Evolutionary conservation across 2,888 invertebrate genomes (phyloP), one percentile per base, ranked within the genome.

Genomic region (Meiosimyza platycephala): DNA sequence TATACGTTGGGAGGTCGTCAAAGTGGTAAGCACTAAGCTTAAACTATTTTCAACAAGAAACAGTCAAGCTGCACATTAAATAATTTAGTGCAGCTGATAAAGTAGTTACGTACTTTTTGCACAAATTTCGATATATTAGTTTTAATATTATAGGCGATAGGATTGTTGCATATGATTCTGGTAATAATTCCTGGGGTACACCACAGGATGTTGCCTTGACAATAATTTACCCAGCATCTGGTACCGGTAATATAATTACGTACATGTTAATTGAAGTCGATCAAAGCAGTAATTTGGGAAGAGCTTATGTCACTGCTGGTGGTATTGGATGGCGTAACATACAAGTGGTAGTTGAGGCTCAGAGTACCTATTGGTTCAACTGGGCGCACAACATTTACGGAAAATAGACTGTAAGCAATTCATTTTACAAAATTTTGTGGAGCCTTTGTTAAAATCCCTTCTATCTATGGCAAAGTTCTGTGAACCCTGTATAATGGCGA

Each of bases 281-380:
- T 51, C 81, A 81, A 65, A 79, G 76, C 60, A 76, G 75, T 4
- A 74, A 74, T 33, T 6, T 72, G 16, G 79, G 81, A 15, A 22
- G 71, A 48, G 80, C 76, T 13, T 78, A 76, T 67, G 74, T 80
- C 3, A 50, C 68, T 11, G 13, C 74, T 1, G 81, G 82, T 40
- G 82, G 80, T 51, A 78, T 81, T 65, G 80, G 79, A 15, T 72
- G 76, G 11, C 75, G 78, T 1, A 33, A 7, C 11, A 78, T 81
- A 52, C 50, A 33, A 7, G 65, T 79, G 33, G 62, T 76, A n/a
- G 72, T 82, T 11, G 78, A 81, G 69, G 77, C 78, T 7, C 62
- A 66, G 22, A 72, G 68, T 11, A 78, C 79, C 0, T 54, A 60
- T 71, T 74, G 51, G 40, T 77, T 79, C 48, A 72, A 76, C 13